Evolutionary conservation across 2,113 vertebrate species (phyloP), one percentile per base, ranked within the genome.

Genomic region (Lucifuga dentata): DNA sequence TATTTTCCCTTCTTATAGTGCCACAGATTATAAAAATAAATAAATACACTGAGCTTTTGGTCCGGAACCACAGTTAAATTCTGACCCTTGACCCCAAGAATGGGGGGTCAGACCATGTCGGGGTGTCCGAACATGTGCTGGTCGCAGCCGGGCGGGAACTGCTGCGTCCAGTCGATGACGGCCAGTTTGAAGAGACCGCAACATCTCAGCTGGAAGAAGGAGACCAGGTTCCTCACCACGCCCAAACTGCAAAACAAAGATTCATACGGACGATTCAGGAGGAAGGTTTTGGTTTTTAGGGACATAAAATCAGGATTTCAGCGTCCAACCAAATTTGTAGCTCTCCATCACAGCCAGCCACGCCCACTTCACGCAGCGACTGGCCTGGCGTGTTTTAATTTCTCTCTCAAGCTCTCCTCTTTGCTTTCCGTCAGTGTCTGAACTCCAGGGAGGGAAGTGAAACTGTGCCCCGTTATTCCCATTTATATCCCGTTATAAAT

Each of bases 201-300:
- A 51, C 95, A 98, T 6, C 94, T 80, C 66, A 97, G 94, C 32
- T 94, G 95, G 84, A 98, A 98, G 86, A 99, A 98, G 53, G 97
- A 94, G 19, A 93, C 92, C 36, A 98, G 84, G 87, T 99, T 99
- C 92, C 94, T 92, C 32, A 92, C 74, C 65, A 95, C 92, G 36
- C 98, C 97, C 53, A 92, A 83, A 82, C 97, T 98, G 73, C 75
- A 33, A n/a, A n/a, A n/a, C n/a, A n/a, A n/a, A n/a, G n/a, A n/a
- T n/a, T n/a, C n/a, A n/a, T n/a, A n/a, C n/a, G n/a, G n/a, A n/a
- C n/a, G n/a, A n/a, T n/a, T 8, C 40, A 36, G 16, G 10, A 49
- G 3, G 19, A n/a, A n/a, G n/a, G n/a, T n/a, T n/a, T n/a, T n/a
- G n/a, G n/a, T n/a, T n/a, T n/a, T n/a, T n/a, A n/a, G n/a, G n/a